Conservation (phyloP, 2,888 invertebrate species). For the Mellilla xanthometata region DNA sequence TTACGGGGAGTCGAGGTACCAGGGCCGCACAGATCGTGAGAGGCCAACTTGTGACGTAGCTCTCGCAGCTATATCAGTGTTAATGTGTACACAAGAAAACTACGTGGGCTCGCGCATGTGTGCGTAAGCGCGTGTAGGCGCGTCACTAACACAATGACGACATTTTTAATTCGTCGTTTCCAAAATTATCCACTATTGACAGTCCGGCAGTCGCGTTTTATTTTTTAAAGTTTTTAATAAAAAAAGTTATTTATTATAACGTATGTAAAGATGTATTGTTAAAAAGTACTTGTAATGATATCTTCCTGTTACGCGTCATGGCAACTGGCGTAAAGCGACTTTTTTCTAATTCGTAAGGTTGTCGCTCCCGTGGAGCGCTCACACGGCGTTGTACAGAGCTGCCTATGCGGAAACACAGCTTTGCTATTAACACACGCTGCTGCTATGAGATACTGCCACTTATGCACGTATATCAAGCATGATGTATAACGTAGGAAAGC, state of each 20-base stretch:
- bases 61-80: constrained; percentile 50
- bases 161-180: constrained; percentile 23
- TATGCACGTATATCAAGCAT: constrained; percentile 54
- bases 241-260: too few relatives aligned
- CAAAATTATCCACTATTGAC: not conserved
- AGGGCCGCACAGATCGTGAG: constrained; percentile 69
- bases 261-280: not conserved
- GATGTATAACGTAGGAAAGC: constrained; percentile 55
- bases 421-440: constrained; percentile 79
- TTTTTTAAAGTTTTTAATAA: too few relatives aligned
- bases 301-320: constrained; percentile 40
- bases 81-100: constrained; percentile 42
- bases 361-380: constrained; percentile 72
- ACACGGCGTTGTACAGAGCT: constrained; percentile 66
- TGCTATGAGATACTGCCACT: constrained; percentile 78
- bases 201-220: too few relatives aligned
- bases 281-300: constrained; percentile 15
- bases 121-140: constrained; percentile 64
- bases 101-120: constrained; percentile 45
- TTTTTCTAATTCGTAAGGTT: constrained; percentile 80
- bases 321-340: constrained; percentile 60
- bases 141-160: constrained; percentile 54
- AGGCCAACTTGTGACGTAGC: constrained; percentile 68
- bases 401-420: constrained; percentile 79
- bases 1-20: constrained; percentile 76